These are phyloP conservation scores for Ganaspis brasiliensis DNA, from an alignment of 2,888 invertebrate species.

Conservation along the genomic window DNA sequence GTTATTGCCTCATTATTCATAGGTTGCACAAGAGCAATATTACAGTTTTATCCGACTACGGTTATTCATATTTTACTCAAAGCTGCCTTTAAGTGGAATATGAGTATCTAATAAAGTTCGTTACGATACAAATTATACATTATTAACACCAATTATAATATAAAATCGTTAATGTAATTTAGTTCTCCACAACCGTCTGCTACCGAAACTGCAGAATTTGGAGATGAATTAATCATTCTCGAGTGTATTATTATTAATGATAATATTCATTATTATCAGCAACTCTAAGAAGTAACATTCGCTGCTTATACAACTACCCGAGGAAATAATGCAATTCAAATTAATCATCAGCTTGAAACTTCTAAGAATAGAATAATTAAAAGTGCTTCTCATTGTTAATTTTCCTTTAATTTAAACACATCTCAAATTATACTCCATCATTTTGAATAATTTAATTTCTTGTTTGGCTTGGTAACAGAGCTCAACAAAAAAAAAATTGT, in stretches of 20 bases:
- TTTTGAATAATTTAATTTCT: too few relatives aligned
- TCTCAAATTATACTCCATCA: too few relatives aligned
- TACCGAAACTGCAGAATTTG: neutral
- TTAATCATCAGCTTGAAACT: neutral
- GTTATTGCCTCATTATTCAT: constrained; percentile 27
- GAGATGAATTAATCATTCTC: neutral
- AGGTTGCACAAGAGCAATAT: constrained; percentile 30
- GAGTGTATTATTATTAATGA: neutral
- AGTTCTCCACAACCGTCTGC: neutral
- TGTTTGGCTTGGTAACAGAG: too few relatives aligned
- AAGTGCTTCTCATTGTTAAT: neutral
- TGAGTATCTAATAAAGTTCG: constrained; percentile 23
- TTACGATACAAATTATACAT: constrained; percentile 14
- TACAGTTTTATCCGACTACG: constrained; percentile 33
- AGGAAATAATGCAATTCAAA: constrained; percentile 14
- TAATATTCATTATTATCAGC: neutral
- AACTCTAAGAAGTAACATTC: neutral
- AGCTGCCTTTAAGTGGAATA: constrained; percentile 33
- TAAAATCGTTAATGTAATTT: constrained; percentile 14
- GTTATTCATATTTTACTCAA: constrained; percentile 31
- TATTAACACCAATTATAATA: constrained; percentile 7
- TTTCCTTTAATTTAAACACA: too few relatives aligned
- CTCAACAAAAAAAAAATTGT: too few relatives aligned
- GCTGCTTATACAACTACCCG: neutral
- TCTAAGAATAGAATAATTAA: constrained; percentile 4